Base-by-base conservation (phyloP, 2,797 vertebrate species). In the Psittacula derbiana region DNA sequence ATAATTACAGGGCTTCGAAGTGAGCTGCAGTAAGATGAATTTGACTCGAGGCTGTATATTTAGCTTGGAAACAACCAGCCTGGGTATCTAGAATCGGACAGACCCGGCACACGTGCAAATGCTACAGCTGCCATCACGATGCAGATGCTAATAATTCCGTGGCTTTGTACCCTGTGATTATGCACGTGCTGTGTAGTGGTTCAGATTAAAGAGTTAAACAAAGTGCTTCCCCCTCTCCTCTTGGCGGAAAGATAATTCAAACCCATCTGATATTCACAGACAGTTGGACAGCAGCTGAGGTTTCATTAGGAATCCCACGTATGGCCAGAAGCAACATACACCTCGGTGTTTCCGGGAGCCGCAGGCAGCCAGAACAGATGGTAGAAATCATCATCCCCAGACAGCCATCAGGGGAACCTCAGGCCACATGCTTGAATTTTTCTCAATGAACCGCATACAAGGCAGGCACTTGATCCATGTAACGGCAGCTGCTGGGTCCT, bases 261-360 rank as follows among this genome's bases (percentile, higher is more conserved):
- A 90, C 76, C 47, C 86, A 67, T 96, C 86, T 76, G 94, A 92
- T 85, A 64, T 90, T 76, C 50, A 5, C 86, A 92, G 93, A 92
- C 95, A 93, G 96, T 96, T 95, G 96, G 96, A 20, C 50, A 52
- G 93, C 93, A 76, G 92, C 95, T 97, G 94, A 96, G 95, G 96
- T 96, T 97, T 97, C 95, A 95, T 94, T 91, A 96, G 94, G 96
- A 97, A 97, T 97, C 88, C 90, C 92, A 97, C 85, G 80, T 96
- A 97, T 96, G 96, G 94, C 96, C 96, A 97, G 93, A 91, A 97
- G 97, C 80, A 80, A 86, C 86, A 65, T 93, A 93, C 86, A 95
- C 94, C 96, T 97, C 83, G 17, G 72, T 93, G 93, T 87, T 92
- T 76, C 92, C 84, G 27, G 90, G 78, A 95, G 93, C 96, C 30